Evolutionary conservation across 2,797 vertebrate species (phyloP).

Genomic region (Notoglanidium macrostoma): DNA sequence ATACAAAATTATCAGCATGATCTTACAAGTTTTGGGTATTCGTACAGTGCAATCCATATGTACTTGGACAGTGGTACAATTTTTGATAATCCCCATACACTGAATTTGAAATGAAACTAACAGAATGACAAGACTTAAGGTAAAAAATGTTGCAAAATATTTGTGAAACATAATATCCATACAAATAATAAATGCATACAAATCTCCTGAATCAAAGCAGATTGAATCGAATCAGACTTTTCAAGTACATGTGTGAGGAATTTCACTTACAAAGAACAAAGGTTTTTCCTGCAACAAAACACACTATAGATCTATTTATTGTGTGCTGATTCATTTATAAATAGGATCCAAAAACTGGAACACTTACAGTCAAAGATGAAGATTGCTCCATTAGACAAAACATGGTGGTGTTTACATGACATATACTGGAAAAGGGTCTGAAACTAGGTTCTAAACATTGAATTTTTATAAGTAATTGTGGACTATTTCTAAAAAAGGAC

Average conservation of each 20-base stretch:
- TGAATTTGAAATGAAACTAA: background rate
- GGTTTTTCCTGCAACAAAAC: background rate
- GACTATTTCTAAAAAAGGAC: background rate
- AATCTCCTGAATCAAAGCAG: background rate
- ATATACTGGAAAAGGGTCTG: background rate
- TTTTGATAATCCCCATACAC: background rate
- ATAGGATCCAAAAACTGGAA: background rate
- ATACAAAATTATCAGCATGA: background rate
- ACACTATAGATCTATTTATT: background rate
- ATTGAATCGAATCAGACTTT: background rate
- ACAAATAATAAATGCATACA: background rate
- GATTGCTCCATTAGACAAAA: background rate
- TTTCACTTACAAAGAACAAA: background rate
- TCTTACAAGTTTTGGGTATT: background rate
- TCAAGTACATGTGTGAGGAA: too few species aligned
- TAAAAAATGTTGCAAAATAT: background rate
- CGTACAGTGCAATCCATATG: background rate
- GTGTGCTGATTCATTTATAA: background rate
- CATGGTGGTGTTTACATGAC: background rate
- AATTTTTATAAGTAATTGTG: background rate
- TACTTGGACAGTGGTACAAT: background rate
- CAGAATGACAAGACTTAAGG: background rate
- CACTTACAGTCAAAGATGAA: background rate
- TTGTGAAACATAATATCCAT: background rate
- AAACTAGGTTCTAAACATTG: background rate